Evolutionary conservation across 2,888 invertebrate genomes (phyloP).

Genomic region (Oligia strigilis): DNA sequence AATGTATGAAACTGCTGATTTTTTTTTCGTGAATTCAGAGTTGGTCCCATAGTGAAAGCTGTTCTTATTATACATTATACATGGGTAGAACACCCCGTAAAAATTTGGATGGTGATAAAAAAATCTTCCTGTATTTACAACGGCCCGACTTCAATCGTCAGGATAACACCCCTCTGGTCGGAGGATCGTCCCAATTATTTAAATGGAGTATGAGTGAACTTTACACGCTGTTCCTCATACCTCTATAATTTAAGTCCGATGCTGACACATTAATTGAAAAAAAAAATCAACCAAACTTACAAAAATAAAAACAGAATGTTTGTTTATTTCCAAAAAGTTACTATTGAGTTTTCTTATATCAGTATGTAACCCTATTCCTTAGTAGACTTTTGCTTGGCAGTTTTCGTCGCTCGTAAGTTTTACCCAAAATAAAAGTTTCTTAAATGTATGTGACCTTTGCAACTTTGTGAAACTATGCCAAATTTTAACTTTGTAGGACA

Average conservation of each 20-base stretch:
- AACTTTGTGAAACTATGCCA: slow-evolving; percentile 48
- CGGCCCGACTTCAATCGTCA: too few relatives aligned
- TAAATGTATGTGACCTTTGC: slow-evolving; percentile 23
- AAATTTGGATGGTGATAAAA: too few relatives aligned
- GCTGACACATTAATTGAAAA: not conserved
- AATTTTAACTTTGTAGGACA: slow-evolving; percentile 33
- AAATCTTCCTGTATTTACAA: too few relatives aligned
- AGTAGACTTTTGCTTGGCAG: slow-evolving; percentile 24
- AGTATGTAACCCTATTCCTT: not conserved
- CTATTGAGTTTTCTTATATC: not conserved
- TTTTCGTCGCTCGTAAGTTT: slow-evolving; percentile 27
- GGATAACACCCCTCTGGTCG: not conserved
- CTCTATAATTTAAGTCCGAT: not conserved
- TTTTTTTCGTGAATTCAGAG: too few relatives aligned
- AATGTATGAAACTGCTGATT: too few relatives aligned
- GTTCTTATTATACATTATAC: too few relatives aligned
- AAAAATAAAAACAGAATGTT: not conserved
- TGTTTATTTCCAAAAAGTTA: slow-evolving; percentile 6
- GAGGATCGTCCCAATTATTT: not conserved
- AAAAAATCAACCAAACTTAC: not conserved
- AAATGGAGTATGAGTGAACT: too few relatives aligned
- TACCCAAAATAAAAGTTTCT: slow-evolving; percentile 35
- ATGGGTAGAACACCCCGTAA: too few relatives aligned
- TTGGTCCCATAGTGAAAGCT: too few relatives aligned
- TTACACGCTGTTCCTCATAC: not conserved